Evolutionary conservation across 2,113 vertebrate species (phyloP).

Genomic region (Dipodomys stephensi): DNA sequence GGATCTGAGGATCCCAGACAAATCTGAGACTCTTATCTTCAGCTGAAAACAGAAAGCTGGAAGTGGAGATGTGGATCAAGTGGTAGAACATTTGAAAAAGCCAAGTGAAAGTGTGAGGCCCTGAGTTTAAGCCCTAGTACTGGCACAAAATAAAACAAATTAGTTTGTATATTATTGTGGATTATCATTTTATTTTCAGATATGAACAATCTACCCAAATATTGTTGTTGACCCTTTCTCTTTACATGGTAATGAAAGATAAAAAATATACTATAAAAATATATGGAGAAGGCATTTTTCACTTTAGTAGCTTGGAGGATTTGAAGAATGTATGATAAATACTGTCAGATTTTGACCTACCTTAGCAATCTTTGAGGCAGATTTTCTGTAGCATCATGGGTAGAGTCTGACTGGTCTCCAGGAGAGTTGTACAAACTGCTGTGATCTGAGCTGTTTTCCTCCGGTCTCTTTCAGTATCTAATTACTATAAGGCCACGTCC

Average conservation of each 20-base stretch:
- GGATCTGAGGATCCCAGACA: too few species aligned
- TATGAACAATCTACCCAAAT: conserved; percentile 26
- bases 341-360: background rate
- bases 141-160: too few species aligned
- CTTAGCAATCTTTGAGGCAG: background rate
- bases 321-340: background rate
- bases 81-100: too few species aligned
- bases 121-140: too few species aligned
- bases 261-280: background rate
- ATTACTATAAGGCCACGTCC: conserved; percentile 50
- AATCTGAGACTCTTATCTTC: too few species aligned
- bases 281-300: background rate
- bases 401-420: background rate
- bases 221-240: background rate
- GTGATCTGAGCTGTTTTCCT: conserved; percentile 30
- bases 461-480: background rate
- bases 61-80: too few species aligned
- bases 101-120: too few species aligned
- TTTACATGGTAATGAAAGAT: background rate
- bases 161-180: background rate
- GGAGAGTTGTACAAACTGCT: background rate
- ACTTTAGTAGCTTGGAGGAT: background rate
- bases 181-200: conserved; percentile 12
- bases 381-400: background rate
- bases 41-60: too few species aligned